Base-by-base conservation (phyloP, 2,113 vertebrate species). In the Myotis lucifugus region DNA sequence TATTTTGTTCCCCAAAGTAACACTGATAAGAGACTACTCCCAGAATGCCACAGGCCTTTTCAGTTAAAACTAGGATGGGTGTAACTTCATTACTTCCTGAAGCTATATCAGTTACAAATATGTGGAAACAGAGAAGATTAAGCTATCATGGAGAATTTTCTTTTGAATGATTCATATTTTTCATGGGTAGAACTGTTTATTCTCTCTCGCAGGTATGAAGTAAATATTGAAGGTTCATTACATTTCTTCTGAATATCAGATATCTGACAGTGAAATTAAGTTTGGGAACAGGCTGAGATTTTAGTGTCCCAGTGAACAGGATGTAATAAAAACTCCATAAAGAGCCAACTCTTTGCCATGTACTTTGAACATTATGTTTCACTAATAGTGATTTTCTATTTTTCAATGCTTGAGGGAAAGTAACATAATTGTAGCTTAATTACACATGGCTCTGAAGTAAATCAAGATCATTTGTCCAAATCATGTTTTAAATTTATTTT, bases 51-150 rank as follows among this genome's bases (percentile, higher is more conserved):
- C 67, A 42, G 61, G 73, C 29, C 83, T 67, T 94, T 94, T 74
- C 54, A 93, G 85, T 96, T 93, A 81, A 88, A 93, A 54, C 73
- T 85, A 97, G 77, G 40, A 93, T 96, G 97, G 97, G 95, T 92
- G 94, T 97, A 96, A 95, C 95, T 95, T 91, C 79, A 96, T 87
- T 83, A 83, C 85, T 97, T 97, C 95, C 90, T 97, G 94, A 85
- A 94, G 50, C 76, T 92, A 0, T 89, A 96, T 96, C 96, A 95
- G 85, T 94, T 95, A 78, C 84, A 93, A 96, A 97, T 96, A 92
- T 90, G 95, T 97, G 79, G 96, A 98, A 97, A 96, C 86, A 95
- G 84, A 92, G 92, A 95, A 96, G 95, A 97, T 96, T 96, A 95
- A 92, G 42, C 74, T 95, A 90, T 91, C 89, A 95, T 84, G 70